Evolutionary conservation across 2,888 invertebrate species (phyloP), one percentile per base, ranked within the genome.

Genomic region (Pantelozetes paolii): DNA sequence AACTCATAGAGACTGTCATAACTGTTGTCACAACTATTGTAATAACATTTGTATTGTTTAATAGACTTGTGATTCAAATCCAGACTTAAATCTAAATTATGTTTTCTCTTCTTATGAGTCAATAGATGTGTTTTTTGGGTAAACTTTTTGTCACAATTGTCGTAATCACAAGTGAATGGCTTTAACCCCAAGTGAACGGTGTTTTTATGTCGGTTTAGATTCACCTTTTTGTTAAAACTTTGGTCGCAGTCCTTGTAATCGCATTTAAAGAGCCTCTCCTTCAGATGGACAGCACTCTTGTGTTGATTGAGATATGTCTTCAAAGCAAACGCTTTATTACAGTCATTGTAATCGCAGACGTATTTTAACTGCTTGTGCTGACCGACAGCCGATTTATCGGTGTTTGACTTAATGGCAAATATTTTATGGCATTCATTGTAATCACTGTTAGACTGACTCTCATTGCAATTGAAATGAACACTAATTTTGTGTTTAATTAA

Each of bases 121-220:
- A 54, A 9, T 54, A 54, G n/a, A 11, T 54, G 54, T 54, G 54
- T 54, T 23, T 54, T 54, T 23, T 54, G 54, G 9, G 54, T 54
- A n/a, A 54, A 54, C 8, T 23, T n/a, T 54, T 54, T 11, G 54
- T 23, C 54, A 23, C 54, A 54, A 23, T 20, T 23, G 20, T 11
- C 18, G 26, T 18, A 18, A 54, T 54, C 54, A 54, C 54, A 54
- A 8, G 18, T n/a, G 26, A 54, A 54, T 1, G 54, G 54, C 26
- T 54, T 54, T 9, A 18, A 8, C 11, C 54, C 54, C 26, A n/a
- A 54, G 23, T 54, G 54, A n/a, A n/a, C n/a, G 2, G 23, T 23
- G 20, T 9, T 11, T 54, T 54, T 54, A 54, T 54, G 54, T 20
- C 54, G 13, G 2, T 54, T n/a, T 9, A 54, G 54, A 54, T 54